Evolutionary conservation across 2,797 vertebrate genomes (phyloP).

Genomic region (Diplodus puntazzo): DNA sequence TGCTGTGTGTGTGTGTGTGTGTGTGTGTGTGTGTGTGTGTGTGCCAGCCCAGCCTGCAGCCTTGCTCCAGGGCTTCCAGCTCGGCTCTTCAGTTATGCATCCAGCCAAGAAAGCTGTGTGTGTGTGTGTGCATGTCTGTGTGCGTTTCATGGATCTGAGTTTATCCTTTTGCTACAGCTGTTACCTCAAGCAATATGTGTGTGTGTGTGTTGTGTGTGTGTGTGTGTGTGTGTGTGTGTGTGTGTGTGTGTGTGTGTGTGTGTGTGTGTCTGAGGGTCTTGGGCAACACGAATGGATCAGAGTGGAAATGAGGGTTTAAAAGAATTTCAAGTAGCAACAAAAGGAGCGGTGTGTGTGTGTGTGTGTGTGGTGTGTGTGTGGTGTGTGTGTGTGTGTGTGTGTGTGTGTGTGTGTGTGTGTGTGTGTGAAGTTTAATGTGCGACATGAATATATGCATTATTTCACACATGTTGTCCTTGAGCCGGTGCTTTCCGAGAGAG

Average conservation of each 20-base stretch:
- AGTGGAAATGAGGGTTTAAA: conserved; percentile 32
- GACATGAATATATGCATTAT: neutral
- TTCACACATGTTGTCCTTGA: conserved; percentile 3
- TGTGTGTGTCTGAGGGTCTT: conserved; percentile 17
- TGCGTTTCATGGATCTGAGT: conserved; percentile 43
- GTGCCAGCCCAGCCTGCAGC: conserved; percentile 47
- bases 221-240: conserved; percentile 41
- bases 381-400: neutral
- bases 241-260: conserved; percentile 48
- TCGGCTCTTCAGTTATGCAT: conserved; percentile 58
- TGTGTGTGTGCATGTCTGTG: conserved; percentile 17
- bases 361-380: neutral
- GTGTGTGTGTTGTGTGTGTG: conserved; percentile 28
- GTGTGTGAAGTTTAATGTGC: conserved; percentile 13
- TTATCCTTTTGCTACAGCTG: conserved; percentile 58
- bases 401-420: neutral
- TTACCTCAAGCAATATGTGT: conserved; percentile 56
- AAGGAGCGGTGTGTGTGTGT: neutral
- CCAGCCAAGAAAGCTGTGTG: conserved; percentile 31
- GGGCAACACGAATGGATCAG: conserved; percentile 15
- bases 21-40: conserved; percentile 13
- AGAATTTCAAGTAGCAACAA: conserved; percentile 22
- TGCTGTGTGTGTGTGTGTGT: neutral
- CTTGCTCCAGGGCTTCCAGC: conserved; percentile 51
- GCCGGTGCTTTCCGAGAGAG: neutral